A percentile compares a stretch with the other conserved stretches of the same genome.
Evolutionary conservation across 2,113 vertebrate genomes (phyloP).

Genomic region (Calonectris borealis): DNA sequence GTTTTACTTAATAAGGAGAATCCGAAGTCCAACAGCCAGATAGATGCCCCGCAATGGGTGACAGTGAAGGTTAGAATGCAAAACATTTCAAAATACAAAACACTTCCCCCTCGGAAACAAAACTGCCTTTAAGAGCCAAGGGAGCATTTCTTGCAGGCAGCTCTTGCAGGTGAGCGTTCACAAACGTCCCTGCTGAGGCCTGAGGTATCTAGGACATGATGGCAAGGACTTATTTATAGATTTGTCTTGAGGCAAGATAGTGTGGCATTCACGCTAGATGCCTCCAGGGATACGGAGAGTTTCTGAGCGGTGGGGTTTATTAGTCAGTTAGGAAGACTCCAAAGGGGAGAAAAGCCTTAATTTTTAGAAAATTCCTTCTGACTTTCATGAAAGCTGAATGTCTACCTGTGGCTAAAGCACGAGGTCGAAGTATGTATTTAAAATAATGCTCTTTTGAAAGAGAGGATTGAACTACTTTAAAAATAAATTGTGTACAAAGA

Average conservation of each 20-base stretch:
- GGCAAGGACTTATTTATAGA: neutral
- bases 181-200: neutral
- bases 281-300: neutral
- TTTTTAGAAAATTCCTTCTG: neutral
- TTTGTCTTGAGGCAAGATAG: neutral
- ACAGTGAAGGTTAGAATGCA: too few relatives aligned
- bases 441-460: neutral
- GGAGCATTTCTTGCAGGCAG: neutral
- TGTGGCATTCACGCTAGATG: fast-evolving
- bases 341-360: neutral
- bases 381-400: neutral
- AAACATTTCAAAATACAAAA: neutral
- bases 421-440: neutral
- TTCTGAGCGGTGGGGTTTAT: neutral
- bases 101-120: neutral
- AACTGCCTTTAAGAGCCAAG: neutral
- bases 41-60: neutral
- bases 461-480: neutral
- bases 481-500: neutral
- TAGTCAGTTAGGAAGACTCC: neutral
- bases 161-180: neutral
- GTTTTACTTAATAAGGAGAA: neutral
- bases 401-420: neutral
- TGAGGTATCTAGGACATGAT: neutral
- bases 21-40: neutral